Evolutionary conservation across 2,797 vertebrate genomes (phyloP).

Genomic region (Gambelia wislizenii): DNA sequence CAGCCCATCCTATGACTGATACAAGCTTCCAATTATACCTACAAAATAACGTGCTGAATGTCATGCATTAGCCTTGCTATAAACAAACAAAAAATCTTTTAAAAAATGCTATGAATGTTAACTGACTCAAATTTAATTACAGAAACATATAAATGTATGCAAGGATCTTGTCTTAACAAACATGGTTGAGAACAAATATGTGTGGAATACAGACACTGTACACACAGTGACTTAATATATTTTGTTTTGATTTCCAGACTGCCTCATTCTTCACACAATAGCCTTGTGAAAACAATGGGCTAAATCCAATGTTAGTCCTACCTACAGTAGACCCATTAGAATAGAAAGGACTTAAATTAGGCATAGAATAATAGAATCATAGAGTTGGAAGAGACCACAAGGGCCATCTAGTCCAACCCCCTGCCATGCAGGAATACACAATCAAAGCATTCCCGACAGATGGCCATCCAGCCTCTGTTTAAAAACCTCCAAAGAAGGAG

Average conservation of each 20-base stretch:
- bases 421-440: no score
- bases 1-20: conserved; percentile 53
- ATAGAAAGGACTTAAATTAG: no score
- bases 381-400: no score
- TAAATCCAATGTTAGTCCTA: neutral
- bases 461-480: no score
- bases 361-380: no score
- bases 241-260: neutral
- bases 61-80: conserved; percentile 50
- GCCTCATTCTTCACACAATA: neutral
- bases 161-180: conserved; percentile 44
- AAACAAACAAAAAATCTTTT: conserved; percentile 61
- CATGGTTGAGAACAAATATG: neutral
- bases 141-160: conserved; percentile 42
- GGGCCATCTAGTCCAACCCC: no score
- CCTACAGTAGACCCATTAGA: neutral
- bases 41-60: conserved; percentile 61
- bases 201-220: neutral
- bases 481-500: no score
- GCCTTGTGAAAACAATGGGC: neutral
- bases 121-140: conserved; percentile 32
- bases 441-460: no score
- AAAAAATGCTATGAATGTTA: conserved; percentile 40
- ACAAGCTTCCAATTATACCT: conserved; percentile 55
- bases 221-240: neutral